Conservation (phyloP, 2,888 invertebrate genomes). For the Operophtera brumata region DNA sequence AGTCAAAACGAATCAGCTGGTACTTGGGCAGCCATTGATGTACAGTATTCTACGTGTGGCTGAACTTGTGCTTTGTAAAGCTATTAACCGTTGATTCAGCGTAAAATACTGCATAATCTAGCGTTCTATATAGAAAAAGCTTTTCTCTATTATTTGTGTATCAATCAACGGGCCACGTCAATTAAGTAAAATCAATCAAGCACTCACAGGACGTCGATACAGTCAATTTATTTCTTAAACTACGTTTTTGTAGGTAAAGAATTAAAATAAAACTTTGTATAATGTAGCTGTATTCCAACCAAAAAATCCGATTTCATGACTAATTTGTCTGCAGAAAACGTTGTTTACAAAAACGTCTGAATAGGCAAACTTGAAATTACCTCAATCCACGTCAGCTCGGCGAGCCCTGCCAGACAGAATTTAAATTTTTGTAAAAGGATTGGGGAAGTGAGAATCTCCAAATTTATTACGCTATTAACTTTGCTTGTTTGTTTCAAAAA, state of each 20-base stretch:
- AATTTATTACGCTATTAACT: neutral
- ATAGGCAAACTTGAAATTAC: constrained; percentile 5
- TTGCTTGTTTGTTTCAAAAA: neutral
- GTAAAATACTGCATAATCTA: too few species aligned
- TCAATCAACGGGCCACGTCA: constrained; percentile 18
- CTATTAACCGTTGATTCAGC: too few species aligned
- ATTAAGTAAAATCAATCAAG: constrained; percentile 16
- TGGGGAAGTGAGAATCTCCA: neutral
- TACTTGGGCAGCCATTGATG: too few species aligned
- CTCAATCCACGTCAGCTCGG: constrained; percentile 3
- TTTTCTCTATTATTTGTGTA: too few species aligned
- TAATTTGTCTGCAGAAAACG: neutral
- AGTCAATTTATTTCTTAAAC: neutral
- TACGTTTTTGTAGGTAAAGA: too few species aligned
- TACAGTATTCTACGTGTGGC: too few species aligned
- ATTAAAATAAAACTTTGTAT: neutral
- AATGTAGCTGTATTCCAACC: neutral
- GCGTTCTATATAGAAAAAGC: too few species aligned
- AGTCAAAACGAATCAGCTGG: too few species aligned
- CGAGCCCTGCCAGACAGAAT: neutral
- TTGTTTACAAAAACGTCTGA: constrained; percentile 4
- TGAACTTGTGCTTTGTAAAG: too few species aligned
- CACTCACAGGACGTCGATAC: constrained; percentile 1
- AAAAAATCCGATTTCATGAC: neutral
- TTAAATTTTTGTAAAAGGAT: constrained; percentile 2